Evolutionary conservation across 2,888 invertebrate species (phyloP).

Genomic region (Notodromas monacha): DNA sequence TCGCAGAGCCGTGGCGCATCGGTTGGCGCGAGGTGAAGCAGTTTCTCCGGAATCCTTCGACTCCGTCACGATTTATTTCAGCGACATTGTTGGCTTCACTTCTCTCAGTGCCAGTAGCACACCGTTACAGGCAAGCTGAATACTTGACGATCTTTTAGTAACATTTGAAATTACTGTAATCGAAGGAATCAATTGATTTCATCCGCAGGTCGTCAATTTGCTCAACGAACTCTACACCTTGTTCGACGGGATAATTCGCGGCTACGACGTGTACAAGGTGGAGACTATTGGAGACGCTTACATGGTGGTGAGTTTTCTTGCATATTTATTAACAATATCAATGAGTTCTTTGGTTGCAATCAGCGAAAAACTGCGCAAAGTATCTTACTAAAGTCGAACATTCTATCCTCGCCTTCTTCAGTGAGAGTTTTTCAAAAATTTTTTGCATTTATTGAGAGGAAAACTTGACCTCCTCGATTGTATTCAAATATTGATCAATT

Average conservation of each 20-base stretch:
- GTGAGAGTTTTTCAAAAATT: too few species aligned
- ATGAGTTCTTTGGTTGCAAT: not conserved
- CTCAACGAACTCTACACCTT: slow-evolving; percentile 88
- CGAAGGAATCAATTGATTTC: slow-evolving; percentile 6
- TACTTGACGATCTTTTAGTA: not conserved
- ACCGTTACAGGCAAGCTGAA: slow-evolving; percentile 33
- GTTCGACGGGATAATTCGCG: slow-evolving; percentile 78
- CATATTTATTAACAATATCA: slow-evolving; percentile 23
- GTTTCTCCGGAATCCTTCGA: slow-evolving; percentile 77
- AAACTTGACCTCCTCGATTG: too few species aligned
- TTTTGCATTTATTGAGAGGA: too few species aligned
- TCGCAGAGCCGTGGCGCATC: slow-evolving; percentile 48
- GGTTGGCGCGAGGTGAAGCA: slow-evolving; percentile 51
- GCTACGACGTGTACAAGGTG: slow-evolving; percentile 92
- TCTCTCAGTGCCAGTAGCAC: slow-evolving; percentile 77
- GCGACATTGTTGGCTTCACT: slow-evolving; percentile 87
- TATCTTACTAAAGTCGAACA: too few species aligned
- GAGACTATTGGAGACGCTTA: slow-evolving; percentile 87
- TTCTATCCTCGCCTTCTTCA: too few species aligned
- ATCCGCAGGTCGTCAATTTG: slow-evolving; percentile 52
- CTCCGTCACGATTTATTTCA: slow-evolving; percentile 78
- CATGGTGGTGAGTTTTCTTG: slow-evolving; percentile 60
- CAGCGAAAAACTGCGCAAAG: too few species aligned
- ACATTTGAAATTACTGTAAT: not conserved
- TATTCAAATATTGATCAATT: too few species aligned